Conservation (phyloP, 2,797 vertebrate species). For the Brachyrhaphis roseni region DNA sequence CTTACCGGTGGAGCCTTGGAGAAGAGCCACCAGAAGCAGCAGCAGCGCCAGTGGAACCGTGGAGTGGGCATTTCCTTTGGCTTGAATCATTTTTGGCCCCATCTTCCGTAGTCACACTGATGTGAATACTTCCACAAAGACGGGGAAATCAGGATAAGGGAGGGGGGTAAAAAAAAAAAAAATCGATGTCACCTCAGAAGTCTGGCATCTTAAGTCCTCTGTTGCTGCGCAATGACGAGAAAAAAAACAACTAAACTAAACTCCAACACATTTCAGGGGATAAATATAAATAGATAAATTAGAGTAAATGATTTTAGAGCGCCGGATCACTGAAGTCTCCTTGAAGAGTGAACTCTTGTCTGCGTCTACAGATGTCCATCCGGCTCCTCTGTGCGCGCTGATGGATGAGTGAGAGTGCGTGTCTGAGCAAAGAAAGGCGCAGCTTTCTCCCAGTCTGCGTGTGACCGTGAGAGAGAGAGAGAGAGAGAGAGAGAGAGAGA, state of each 20-base stretch:
- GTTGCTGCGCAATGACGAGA: slow-evolving; percentile 11
- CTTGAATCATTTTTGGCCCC: slow-evolving; percentile 54
- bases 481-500: not conserved
- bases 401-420: slow-evolving; percentile 53
- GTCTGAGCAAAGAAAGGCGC: slow-evolving; percentile 65
- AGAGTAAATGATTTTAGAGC: not conserved
- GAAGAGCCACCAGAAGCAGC: slow-evolving; percentile 50
- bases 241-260: not conserved
- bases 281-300: not conserved
- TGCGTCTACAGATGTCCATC: slow-evolving; percentile 53
- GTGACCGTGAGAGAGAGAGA: slow-evolving; percentile 2
- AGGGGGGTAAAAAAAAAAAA: not conserved
- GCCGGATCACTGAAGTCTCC: slow-evolving; percentile 12
- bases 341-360: slow-evolving; percentile 52
- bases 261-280: slow-evolving; percentile 8
- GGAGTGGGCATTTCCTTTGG: slow-evolving; percentile 58
- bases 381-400: slow-evolving; percentile 43
- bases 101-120: slow-evolving; percentile 52
- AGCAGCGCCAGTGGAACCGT: slow-evolving; percentile 60
- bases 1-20: slow-evolving; percentile 76
- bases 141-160: not conserved
- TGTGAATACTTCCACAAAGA: slow-evolving; percentile 53
- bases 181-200: slow-evolving; percentile 55
- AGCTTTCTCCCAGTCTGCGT: slow-evolving; percentile 61
- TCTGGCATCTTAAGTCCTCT: slow-evolving; percentile 71